Conservation (phyloP, 2,113 vertebrate genomes). For the Ophthalmolycus amberensis region DNA sequence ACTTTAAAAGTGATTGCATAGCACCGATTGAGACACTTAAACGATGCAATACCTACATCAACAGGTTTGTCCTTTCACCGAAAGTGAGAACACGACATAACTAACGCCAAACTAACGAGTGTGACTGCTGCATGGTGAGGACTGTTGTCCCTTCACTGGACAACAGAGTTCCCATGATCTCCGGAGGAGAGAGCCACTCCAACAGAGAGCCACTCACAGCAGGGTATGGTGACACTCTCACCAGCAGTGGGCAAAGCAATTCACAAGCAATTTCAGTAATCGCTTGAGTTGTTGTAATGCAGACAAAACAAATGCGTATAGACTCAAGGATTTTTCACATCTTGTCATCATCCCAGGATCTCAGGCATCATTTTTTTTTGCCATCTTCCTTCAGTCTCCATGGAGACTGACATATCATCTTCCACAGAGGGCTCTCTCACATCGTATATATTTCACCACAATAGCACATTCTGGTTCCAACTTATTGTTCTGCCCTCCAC, state of each 20-base stretch:
- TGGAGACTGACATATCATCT: background rate
- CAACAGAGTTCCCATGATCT: conserved; percentile 60
- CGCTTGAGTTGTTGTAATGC: conserved; percentile 9
- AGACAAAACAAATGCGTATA: conserved; percentile 35
- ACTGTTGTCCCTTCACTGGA: conserved; percentile 39
- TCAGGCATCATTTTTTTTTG: background rate
- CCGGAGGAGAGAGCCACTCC: conserved; percentile 49
- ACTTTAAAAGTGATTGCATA: background rate
- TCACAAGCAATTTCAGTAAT: conserved; percentile 55
- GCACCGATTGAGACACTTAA: background rate
- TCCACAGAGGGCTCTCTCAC: conserved; percentile 9
- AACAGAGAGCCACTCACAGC: conserved; percentile 62
- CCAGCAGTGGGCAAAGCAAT: conserved; percentile 43
- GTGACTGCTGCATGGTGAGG: conserved; percentile 33
- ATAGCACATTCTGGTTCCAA: conserved; percentile 12
- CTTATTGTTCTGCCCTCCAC: background rate
- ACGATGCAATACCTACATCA: background rate
- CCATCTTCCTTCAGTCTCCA: conserved; percentile 15
- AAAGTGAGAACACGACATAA: conserved; percentile 9
- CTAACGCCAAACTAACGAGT: background rate
- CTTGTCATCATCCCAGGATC: conserved; percentile 3
- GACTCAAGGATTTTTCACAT: background rate
- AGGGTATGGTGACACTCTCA: conserved; percentile 22
- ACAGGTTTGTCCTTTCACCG: background rate
- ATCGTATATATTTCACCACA: background rate